Evolutionary conservation across 1,140 invertebrate genomes (phyloP), one percentile per base, ranked within the genome.

Genomic region (Tetramorium alpestre): DNA sequence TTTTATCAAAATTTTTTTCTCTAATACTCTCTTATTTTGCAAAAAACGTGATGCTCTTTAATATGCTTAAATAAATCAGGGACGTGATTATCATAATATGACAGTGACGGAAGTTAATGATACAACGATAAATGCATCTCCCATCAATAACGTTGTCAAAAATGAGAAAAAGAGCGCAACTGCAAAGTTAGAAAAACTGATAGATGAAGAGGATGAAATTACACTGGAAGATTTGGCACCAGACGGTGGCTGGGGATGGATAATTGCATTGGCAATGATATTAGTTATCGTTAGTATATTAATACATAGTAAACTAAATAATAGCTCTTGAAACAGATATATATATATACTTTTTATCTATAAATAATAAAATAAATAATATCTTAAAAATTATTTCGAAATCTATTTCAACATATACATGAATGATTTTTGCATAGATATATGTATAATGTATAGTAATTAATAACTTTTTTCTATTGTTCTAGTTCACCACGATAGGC

Each of bases 201-300:
- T 88, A n/a, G 86, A 85, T 2, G 54, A 90, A 2, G 70, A 86
- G 0, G 87, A 92, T 6, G 77, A 87, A 38, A 73, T 90, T 5
- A 87, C 86, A 11, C 33, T 85, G 1, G 94, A 95, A 72, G 94
- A 95, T 38, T 88, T 94, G 6, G 95, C 96, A 11, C 96, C 96
- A 0, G 96, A 96, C 80, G 96, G 96, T 18, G 96, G 96, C 0
- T 96, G 96, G 95, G 96, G 96, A 4, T 96, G 96, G 95, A 94
- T 96, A 88, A 95, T 96, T 7, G 95, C 96, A 2, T 47, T 96
- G 1, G 96, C 95, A 0, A 95, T 96, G 85, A 95, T 95, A 64
- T 86, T 96, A 33, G 91, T 94, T 78, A 92, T 92, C 70, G 95
- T 95, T 86, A 94, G 95, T 93, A 77, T 7, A 65, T 44, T 28